Base-by-base conservation (phyloP, 2,888 invertebrate genomes). In the Dioctria rufipes region DNA sequence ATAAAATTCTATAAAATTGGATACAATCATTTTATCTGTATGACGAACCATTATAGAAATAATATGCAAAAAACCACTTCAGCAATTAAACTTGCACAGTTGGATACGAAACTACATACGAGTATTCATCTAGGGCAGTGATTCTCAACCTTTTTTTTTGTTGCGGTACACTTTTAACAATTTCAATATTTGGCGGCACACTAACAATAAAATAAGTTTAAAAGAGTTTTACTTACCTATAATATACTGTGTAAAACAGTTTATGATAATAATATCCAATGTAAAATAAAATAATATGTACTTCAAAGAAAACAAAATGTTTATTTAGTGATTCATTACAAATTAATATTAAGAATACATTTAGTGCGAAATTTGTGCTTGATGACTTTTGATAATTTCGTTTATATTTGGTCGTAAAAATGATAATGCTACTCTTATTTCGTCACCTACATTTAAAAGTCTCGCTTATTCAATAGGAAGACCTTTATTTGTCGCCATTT, bases 131-230 rank as follows among this genome's bases (percentile, higher is more conserved):
- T 25, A 25, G 25, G 2, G 1, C 66, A 66, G 42, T 67, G 67
- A 67, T 67, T 67, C 67, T 67, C 46, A 67, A 49, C 67, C 67
- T 67, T 67, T 67, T 25, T n/a, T 25, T 67, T 67, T 67, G 67
- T 43, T 25, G 67, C 49, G 67, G 46, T n/a, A 67, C 67, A 46
- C 49, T 67, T 46, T 67, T 67, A 67, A 67, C 67, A 6, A 43
- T 67, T 67, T 67, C 49, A 67, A 46, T 46, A 67, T 46, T 67
- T 67, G 66, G 43, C 37, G 66, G 66, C 66, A 42, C 66, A 66
- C 42, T 8, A 66, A 66, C 11, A 66, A 66, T 13, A 67, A n/a
- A 9, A 67, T 67, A 67, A 67, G 43, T 49, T 67, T 67, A 67
- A 67, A 49, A 43, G 67, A 13, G 3, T 11, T 67, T 43, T 67